Evolutionary conservation across 2,888 invertebrate species (phyloP).

Genomic region (Mylabris sibirica): DNA sequence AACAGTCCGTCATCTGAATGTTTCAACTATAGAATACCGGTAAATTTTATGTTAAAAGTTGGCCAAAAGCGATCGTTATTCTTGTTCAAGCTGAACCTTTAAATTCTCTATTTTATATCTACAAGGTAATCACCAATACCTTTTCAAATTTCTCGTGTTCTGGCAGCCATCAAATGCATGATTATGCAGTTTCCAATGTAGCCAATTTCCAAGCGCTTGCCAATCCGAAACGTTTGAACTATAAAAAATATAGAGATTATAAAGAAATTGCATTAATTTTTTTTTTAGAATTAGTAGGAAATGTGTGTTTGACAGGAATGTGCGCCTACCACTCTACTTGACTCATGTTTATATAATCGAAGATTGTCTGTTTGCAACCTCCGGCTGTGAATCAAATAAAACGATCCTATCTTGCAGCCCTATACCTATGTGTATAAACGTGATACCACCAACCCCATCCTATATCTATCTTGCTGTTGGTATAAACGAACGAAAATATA

Average conservation of each 20-base stretch:
- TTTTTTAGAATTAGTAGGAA: neutral
- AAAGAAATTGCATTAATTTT: too few species aligned
- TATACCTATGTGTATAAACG: neutral
- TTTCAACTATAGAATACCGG: slow-evolving; percentile 48
- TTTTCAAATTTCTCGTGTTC: neutral
- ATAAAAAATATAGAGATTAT: neutral
- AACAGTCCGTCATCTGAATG: slow-evolving; percentile 45
- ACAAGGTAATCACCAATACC: neutral
- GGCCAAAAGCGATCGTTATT: slow-evolving; percentile 50
- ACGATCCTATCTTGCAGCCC: neutral
- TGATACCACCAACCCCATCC: neutral
- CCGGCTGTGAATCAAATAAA: slow-evolving; percentile 8
- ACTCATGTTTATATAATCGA: slow-evolving; percentile 11
- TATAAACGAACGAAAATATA: slow-evolving; percentile 20
- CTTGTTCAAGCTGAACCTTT: slow-evolving; percentile 13
- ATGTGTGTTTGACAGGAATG: neutral
- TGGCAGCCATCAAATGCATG: neutral
- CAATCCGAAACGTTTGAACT: neutral
- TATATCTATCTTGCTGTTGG: slow-evolving; percentile 18
- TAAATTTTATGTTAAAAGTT: slow-evolving; percentile 55
- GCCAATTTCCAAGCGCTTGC: neutral
- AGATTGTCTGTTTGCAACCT: slow-evolving; percentile 5
- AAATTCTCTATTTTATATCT: neutral
- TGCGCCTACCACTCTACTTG: neutral
- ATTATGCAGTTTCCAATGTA: neutral